phyloP scores from a whole-genome alignment of 2,113 vertebrate genomes.

The Prochilodus magdalenae region DNA sequence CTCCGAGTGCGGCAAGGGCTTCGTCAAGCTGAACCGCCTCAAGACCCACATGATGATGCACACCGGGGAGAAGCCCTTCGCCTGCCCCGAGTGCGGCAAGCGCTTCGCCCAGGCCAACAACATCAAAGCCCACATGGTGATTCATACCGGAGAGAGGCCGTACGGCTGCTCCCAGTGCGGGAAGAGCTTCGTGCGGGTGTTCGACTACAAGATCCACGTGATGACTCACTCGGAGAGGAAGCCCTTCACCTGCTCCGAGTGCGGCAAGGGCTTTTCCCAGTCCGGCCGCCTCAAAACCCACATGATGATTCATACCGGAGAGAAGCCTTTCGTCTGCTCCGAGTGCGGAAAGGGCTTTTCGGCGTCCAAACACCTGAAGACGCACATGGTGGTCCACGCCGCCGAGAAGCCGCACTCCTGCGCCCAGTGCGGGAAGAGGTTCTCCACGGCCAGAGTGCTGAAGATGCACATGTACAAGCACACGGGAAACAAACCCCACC shows the following conservation, averaged over 20 bases:
- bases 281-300: not conserved
- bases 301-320: too few species aligned
- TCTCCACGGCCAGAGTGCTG: not conserved
- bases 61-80: not conserved
- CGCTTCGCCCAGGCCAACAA: not conserved
- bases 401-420: not conserved
- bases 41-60: not conserved
- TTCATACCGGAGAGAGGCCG: too few species aligned
- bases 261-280: not conserved
- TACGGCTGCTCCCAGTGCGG: too few species aligned
- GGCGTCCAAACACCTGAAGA: not conserved
- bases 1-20: not conserved
- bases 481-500: slow-evolving; percentile 1
- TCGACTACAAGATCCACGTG: not conserved
- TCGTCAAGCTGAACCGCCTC: not conserved
- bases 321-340: not conserved
- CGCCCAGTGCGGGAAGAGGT: not conserved
- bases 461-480: not conserved
- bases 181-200: too few species aligned
- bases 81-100: not conserved
- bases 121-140: slow-evolving; percentile 13
- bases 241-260: not conserved
- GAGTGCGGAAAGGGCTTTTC: not conserved
- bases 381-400: not conserved
- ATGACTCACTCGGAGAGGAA: not conserved